Percentiles rank a stretch among this genome's conserved stretches.
phyloP scores from a whole-genome alignment of 2,113 vertebrate genomes.

The Benitochromis conjunctus region DNA sequence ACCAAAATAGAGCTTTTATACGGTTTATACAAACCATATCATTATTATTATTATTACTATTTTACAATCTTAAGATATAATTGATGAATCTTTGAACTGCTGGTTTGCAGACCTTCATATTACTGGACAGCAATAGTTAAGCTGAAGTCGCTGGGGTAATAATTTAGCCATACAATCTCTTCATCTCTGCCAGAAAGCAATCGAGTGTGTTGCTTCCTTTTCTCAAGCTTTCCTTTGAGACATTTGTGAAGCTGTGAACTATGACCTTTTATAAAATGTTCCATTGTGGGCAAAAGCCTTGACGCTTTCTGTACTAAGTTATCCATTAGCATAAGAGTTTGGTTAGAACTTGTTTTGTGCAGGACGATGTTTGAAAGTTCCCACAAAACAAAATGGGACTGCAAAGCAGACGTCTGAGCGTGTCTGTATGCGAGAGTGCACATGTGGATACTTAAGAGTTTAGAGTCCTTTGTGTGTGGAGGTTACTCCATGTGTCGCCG shows the following conservation, averaged over 20 bases:
- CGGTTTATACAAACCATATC: not conserved
- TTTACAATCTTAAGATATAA: not conserved
- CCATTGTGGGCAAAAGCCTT: not conserved
- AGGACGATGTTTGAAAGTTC: not conserved
- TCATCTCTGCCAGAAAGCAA: not conserved
- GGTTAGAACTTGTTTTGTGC: not conserved
- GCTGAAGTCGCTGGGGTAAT: not conserved
- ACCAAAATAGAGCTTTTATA: not conserved
- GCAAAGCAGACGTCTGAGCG: slow-evolving; percentile 1
- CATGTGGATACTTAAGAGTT: slow-evolving; percentile 19
- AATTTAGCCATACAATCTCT: not conserved
- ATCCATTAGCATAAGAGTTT: not conserved
- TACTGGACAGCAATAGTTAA: not conserved
- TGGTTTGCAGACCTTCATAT: not conserved
- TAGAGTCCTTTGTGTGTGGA: slow-evolving; percentile 9
- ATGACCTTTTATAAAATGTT: not conserved
- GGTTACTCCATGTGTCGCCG: slow-evolving; percentile 46
- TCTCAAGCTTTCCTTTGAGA: not conserved
- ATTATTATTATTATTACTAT: not conserved
- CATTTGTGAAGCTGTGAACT: not conserved
- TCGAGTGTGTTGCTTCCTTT: not conserved
- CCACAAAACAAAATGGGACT: slow-evolving; percentile 4
- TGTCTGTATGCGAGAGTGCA: not conserved
- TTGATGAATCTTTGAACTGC: not conserved
- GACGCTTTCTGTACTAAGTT: not conserved